A percentile compares a stretch with the other conserved stretches of the same genome.
Evolutionary conservation across 2,113 vertebrate species (phyloP).

Genomic region (Rhinolophus sinicus): DNA sequence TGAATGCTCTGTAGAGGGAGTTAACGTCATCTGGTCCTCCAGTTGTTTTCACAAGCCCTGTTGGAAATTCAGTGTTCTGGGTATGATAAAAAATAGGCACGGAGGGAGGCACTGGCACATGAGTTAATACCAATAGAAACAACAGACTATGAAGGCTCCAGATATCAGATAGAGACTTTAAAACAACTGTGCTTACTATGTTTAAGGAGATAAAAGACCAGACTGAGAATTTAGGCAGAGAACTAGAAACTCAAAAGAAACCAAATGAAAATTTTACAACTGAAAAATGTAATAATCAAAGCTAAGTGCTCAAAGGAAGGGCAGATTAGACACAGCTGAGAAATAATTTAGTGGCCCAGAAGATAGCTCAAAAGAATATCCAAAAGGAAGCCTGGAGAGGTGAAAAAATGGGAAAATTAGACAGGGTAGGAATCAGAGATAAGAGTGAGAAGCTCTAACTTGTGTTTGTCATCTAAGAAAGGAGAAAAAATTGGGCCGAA

Average conservation of each 20-base stretch:
- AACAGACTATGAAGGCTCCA: background rate
- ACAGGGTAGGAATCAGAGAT: background rate
- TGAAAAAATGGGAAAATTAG: background rate
- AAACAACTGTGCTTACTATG: background rate
- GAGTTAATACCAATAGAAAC: background rate
- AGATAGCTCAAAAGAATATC: background rate
- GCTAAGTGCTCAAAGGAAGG: constrained; percentile 12
- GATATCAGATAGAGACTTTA: background rate
- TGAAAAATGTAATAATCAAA: background rate
- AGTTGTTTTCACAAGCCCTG: background rate
- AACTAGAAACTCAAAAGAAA: background rate
- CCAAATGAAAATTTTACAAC: background rate
- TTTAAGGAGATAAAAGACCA: constrained; percentile 4
- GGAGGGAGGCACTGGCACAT: background rate
- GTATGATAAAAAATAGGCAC: background rate
- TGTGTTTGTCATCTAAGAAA: background rate
- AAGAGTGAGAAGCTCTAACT: background rate
- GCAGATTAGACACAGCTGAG: background rate
- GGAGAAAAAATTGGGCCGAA: background rate
- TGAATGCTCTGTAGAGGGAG: background rate
- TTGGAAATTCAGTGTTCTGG: background rate
- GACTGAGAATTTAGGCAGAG: background rate
- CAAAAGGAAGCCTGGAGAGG: background rate
- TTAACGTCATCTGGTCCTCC: background rate
- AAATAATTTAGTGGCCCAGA: background rate